Base-by-base conservation (phyloP, 2,113 vertebrate genomes). In the Aleadryas rufinucha region DNA sequence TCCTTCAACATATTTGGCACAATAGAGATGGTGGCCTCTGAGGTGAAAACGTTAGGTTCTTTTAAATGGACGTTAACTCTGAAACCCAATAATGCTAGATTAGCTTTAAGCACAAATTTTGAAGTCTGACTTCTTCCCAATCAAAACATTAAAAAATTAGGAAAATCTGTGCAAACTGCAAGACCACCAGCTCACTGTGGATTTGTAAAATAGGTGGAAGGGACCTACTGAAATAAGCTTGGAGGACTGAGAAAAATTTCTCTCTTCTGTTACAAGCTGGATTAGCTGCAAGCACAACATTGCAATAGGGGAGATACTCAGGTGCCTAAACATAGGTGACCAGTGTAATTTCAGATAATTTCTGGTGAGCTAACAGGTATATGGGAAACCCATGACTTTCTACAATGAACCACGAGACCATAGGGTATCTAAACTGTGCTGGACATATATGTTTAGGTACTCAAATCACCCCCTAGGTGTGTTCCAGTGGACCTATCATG, bases 1-100 rank as follows among this genome's bases (percentile, higher is more conserved):
- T 79, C 37, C 69, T 76, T 83, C 78, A 94, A 87, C 93, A 85
- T 93, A 93, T 70, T 94, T 95, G 87, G 87, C 92, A 77, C 39
- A 53, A 45, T 35, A 37, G 27, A 24, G 11, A 49, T 37, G 42
- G 66, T 83, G 45, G 74, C 59, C 87, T 77, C 35, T 31, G 70
- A 89, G 59, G 66, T 86, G 71, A 83, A 96, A 45, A 87, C 82
- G 42, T 77, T 83, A 74, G 63, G 11, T 72, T 93, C 70, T 93
- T 88, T 93, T 61, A 85, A 76, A 85, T 69, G 52, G 30, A 89
- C 64, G 28, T 69, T 76, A 87, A 89, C 61, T 77, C 84, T 85
- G 78, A 94, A 96, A 95, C 35, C 54, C 1, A 88, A 50, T 93
- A 94, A 87, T 31, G 23, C n/a, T 83, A 91, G 63, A 78, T 94